Evolutionary conservation across 2,113 vertebrate species (phyloP).

Genomic region (Ramphastos sulfuratus): DNA sequence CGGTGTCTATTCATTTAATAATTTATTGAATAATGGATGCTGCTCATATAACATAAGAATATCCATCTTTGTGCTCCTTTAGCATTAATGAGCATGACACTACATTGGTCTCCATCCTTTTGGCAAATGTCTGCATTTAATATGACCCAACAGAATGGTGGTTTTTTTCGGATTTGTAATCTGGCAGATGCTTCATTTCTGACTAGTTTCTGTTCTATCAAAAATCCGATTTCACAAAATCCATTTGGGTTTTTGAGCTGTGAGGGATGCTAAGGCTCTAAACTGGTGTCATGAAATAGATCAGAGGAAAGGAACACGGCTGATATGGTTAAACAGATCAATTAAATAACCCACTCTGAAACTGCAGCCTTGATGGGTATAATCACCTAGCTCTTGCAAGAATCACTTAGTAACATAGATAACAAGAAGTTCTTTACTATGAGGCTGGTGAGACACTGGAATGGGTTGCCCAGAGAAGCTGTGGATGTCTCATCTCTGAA

Average conservation of each 20-base stretch:
- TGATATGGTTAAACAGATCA: not conserved
- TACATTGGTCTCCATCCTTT: conserved; percentile 25
- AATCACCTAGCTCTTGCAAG: not conserved
- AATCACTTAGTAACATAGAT: not conserved
- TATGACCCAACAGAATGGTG: not conserved
- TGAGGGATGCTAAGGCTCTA: not conserved
- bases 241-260: not conserved
- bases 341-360: not conserved
- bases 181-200: not conserved
- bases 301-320: not conserved
- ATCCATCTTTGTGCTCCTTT: conserved; percentile 42
- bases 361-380: not conserved
- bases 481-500: too few species aligned
- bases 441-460: too few species aligned
- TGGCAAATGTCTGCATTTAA: conserved; percentile 29
- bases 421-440: too few species aligned
- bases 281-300: not conserved
- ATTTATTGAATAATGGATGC: conserved; percentile 68
- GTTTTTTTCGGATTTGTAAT: not conserved
- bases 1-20: conserved; percentile 67
- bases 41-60: conserved; percentile 15
- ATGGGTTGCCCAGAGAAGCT: too few species aligned
- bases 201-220: not conserved
- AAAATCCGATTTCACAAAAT: not conserved
- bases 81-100: conserved; percentile 54